Evolutionary conservation across 2,888 invertebrate genomes (phyloP).

Genomic region (Lithophane socia): DNA sequence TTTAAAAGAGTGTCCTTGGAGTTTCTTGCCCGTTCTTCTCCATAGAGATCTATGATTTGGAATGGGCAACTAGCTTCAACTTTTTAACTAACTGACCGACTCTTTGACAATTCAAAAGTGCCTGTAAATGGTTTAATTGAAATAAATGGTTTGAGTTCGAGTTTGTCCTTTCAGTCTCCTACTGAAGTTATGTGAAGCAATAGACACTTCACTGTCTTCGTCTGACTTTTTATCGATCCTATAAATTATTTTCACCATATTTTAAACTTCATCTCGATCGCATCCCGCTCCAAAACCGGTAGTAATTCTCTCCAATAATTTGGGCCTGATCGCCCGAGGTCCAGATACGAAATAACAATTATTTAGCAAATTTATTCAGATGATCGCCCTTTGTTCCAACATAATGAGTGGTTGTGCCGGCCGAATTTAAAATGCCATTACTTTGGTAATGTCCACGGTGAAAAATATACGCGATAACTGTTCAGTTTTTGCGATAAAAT

Average conservation of each 20-base stretch:
- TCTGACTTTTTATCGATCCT: neutral
- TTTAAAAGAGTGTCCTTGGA: too few species aligned
- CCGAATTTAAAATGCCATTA: constrained; percentile 85
- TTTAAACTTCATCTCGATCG: constrained; percentile 10
- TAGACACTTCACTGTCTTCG: neutral
- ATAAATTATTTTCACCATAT: too few species aligned
- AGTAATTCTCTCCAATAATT: constrained; percentile 55
- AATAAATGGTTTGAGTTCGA: too few species aligned
- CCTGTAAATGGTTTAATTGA: too few species aligned
- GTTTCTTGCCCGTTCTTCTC: too few species aligned
- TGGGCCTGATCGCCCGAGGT: constrained; percentile 73
- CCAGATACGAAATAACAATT: constrained; percentile 84
- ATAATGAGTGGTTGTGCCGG: constrained; percentile 80
- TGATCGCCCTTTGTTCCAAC: constrained; percentile 84
- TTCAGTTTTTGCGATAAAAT: constrained; percentile 50
- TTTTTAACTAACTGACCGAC: too few species aligned
- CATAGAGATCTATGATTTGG: too few species aligned
- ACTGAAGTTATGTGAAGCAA: neutral
- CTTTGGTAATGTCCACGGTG: constrained; percentile 74
- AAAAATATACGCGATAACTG: constrained; percentile 55
- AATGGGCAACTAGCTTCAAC: too few species aligned
- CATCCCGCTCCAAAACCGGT: constrained; percentile 35
- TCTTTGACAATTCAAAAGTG: too few species aligned
- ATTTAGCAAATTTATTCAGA: constrained; percentile 88
- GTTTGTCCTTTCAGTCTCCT: neutral